These are phyloP conservation scores for Babylonia areolata DNA, from an alignment of 1,140 invertebrate species.

Conservation along the genomic window DNA sequence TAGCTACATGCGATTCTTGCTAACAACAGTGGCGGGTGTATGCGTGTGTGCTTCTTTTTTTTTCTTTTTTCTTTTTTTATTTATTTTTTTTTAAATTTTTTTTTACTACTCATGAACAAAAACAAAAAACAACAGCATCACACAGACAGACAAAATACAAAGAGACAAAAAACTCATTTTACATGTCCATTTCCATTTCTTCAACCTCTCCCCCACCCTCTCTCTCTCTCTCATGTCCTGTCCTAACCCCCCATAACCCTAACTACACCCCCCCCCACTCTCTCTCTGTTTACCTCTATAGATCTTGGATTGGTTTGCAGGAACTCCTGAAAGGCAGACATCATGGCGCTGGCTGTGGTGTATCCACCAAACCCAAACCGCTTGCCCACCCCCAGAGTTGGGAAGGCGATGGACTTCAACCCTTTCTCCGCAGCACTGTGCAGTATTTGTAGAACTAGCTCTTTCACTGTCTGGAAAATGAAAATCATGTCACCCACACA, in stretches of 20 bases:
- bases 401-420: slow-evolving; percentile 24
- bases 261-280: neutral
- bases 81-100: too few relatives aligned
- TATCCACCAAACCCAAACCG: slow-evolving; percentile 11
- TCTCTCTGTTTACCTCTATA: slow-evolving; percentile 4
- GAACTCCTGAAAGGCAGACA: neutral
- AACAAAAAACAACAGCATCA: too few relatives aligned
- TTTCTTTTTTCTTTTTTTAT: too few relatives aligned
- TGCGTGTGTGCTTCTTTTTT: too few relatives aligned
- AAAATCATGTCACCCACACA: too few relatives aligned
- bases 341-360: slow-evolving; percentile 9
- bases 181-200: neutral
- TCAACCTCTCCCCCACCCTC: neutral
- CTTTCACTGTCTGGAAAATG: neutral
- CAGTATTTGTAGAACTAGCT: neutral
- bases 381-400: neutral
- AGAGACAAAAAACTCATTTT: too few relatives aligned
- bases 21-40: too few relatives aligned
- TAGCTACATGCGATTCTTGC: too few relatives aligned
- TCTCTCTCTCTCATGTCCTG: neutral
- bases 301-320: neutral
- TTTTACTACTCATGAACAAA: too few relatives aligned
- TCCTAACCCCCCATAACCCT: neutral
- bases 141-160: too few relatives aligned
- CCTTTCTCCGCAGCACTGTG: neutral